These are phyloP conservation scores for Chiroxiphia lanceolata DNA, from an alignment of 2,797 vertebrate species.

Conservation along the genomic window DNA sequence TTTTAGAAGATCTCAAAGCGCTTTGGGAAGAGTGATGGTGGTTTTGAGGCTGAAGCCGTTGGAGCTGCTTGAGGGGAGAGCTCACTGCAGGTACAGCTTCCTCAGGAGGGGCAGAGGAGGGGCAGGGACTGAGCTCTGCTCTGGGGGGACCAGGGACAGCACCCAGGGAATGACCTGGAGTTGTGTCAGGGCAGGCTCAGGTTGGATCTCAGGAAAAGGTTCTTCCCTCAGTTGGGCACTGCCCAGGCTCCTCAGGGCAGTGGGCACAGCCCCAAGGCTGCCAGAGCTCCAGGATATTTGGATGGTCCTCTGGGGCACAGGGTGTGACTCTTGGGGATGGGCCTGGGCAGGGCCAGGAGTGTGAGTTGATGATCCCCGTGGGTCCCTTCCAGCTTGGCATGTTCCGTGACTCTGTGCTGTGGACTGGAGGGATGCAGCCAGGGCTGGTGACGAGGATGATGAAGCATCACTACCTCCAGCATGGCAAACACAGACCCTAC, in stretches of 20 bases:
- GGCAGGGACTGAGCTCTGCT: not conserved
- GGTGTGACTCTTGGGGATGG: not conserved
- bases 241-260: not conserved
- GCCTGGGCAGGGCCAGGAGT: not conserved
- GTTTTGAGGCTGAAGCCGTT: rapidly evolving
- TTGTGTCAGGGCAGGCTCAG: not conserved
- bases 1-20: not conserved
- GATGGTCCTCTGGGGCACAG: not conserved
- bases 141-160: not conserved
- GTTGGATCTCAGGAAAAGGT: not conserved
- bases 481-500: rapidly evolving
- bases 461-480: not conserved
- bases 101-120: not conserved
- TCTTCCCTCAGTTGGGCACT: not conserved
- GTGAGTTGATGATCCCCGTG: not conserved
- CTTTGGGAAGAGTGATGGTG: not conserved
- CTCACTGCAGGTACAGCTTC: not conserved
- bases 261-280: not conserved
- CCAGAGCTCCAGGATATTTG: not conserved
- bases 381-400: not conserved
- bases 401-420: not conserved
- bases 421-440: not conserved
- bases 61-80: rapidly evolving
- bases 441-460: not conserved
- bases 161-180: not conserved